Evolutionary conservation across 1,140 invertebrate species (phyloP), one percentile per base, ranked within the genome.

Genomic region (Marisa cornuarietis): DNA sequence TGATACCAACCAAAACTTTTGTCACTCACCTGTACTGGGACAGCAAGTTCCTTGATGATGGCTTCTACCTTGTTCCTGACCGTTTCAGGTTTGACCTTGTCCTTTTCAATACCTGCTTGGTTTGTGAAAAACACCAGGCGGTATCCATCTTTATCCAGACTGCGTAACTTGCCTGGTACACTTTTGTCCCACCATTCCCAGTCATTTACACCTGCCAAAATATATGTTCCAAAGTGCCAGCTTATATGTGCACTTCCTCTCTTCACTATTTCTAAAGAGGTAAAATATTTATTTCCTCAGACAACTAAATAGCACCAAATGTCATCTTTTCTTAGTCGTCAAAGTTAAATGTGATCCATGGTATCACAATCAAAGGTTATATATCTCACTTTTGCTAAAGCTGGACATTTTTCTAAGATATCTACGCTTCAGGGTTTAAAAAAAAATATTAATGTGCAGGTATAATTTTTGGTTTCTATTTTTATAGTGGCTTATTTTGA

Each of bases 61-160:
- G 83, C 85, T 71, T 90, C 88, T 26, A 87, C 84, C 82, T 90
- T 90, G 66, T 83, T 82, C 81, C 84, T 88, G 68, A 90, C 83
- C n/a, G 84, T 85, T 49, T 85, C 79, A 24, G 87, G 86, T 80
- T 84, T 89, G 14, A 85, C 84, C 79, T 89, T 89, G n/a, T 85
- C 79, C 75, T 90, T 90, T 66, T 90, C 89, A 73, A 90, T 89
- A 42, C 89, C 89, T 24, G 86, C 88, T 74, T 90, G 89, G 69
- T 90, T 90, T 14, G 89, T 89, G 73, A 89, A 88, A 77, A 90
- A 89, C 7, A 89, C 80, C n/a, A 90, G 81, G 22, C 89, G 75
- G 75, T 85, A 88, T 5, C 86, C 87, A 81, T 88, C 83, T 58
- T 85, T 76, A 69, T 90, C 52, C 22, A 89, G 82, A 20, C 83